Percentiles rank a stretch among this genome's conserved stretches.
Conservation (phyloP, 1,140 invertebrate species). For the Conus betulinus region DNA sequence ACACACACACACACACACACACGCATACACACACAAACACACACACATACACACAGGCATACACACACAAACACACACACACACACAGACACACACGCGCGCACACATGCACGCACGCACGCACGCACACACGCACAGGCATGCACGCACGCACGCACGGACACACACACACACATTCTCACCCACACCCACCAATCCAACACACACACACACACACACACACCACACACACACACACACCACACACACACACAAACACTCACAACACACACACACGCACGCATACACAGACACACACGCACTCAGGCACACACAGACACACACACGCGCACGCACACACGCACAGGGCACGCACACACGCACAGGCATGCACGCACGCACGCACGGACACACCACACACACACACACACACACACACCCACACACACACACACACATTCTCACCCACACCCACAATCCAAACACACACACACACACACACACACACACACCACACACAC, state of each 20-base stretch:
- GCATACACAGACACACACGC: background rate
- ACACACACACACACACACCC: background rate
- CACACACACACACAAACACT: background rate
- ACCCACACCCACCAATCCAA: background rate
- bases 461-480: background rate
- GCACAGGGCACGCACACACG: background rate
- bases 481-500: too few species aligned
- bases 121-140: background rate
- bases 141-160: background rate
- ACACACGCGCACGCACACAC: background rate
- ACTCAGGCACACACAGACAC: background rate
- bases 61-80: background rate
- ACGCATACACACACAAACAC: background rate
- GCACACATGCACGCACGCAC: background rate
- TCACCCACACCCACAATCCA: too few species aligned
- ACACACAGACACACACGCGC: background rate
- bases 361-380: background rate
- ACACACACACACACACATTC: background rate
- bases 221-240: background rate
- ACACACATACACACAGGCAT: background rate
- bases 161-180: background rate
- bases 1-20: background rate
- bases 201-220: background rate
- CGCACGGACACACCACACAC: too few species aligned
- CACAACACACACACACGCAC: too few species aligned